These are phyloP conservation scores for Aphidius colemani DNA, from an alignment of 2,888 invertebrate genomes.

Conservation along the genomic window DNA sequence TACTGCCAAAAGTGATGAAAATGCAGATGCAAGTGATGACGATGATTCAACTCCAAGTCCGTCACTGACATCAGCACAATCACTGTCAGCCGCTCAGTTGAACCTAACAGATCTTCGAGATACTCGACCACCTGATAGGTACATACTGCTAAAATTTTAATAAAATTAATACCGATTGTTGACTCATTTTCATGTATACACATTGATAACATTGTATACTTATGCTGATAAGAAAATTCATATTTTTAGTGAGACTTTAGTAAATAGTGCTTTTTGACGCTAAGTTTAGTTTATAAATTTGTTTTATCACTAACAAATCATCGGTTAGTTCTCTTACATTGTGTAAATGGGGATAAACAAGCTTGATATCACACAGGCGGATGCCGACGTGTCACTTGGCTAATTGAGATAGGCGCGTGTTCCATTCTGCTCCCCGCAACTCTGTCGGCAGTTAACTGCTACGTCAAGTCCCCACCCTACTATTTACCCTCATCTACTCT, in stretches of 20 bases:
- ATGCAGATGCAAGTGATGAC: slow-evolving; percentile 59
- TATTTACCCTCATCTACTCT: slow-evolving; percentile 6
- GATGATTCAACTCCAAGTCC: slow-evolving; percentile 56
- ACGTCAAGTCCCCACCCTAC: neutral
- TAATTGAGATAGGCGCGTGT: slow-evolving; percentile 59
- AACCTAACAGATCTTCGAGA: slow-evolving; percentile 55
- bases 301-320: slow-evolving; percentile 39
- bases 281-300: slow-evolving; percentile 20
- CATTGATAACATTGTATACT: too few species aligned
- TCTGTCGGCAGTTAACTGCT: slow-evolving; percentile 39
- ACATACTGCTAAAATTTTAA: slow-evolving; percentile 16
- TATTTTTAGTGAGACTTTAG: too few species aligned
- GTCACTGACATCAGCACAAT: slow-evolving; percentile 46
- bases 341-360: slow-evolving; percentile 31
- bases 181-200: too few species aligned
- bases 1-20: slow-evolving; percentile 61
- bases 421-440: slow-evolving; percentile 23
- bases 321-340: slow-evolving; percentile 25
- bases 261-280: slow-evolving; percentile 6
- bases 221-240: too few species aligned
- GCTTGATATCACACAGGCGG: slow-evolving; percentile 34
- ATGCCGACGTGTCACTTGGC: slow-evolving; percentile 51
- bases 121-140: slow-evolving; percentile 54
- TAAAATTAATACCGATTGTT: neutral
- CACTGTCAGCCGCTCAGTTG: slow-evolving; percentile 50